Evolutionary conservation across 2,113 vertebrate genomes (phyloP), one percentile per base, ranked within the genome.

Genomic region (Pterophyllum scalare): DNA sequence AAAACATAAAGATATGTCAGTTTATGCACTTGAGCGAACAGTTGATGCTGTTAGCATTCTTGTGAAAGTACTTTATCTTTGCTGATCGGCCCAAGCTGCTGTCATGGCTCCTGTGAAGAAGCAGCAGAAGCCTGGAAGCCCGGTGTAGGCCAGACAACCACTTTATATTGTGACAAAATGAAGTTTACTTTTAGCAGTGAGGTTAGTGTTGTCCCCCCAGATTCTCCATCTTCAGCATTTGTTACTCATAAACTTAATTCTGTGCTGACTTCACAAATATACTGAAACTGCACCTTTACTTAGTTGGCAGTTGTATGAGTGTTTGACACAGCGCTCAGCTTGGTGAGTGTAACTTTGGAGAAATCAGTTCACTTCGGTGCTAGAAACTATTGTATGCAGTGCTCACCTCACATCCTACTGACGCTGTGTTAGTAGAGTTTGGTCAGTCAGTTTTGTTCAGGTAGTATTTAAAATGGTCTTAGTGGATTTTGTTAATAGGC

Each of bases 401-500:
- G 28, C 38, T 75, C 43, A 19, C 15, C 19, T 46, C 15, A 6
- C 0, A 26, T 77, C 26, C 14, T 24, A 12, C 70, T 19, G 15
- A 65, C n/a, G 33, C 22, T 26, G 59, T 15, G 46, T 38, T 57
- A 28, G 7, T 67, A 59, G 57, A 17, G 22, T 83, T 82, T 19
- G 15, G 17, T 35, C 43, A 56, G 60, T 80, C 40, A 11, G 8
- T 7, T 43, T 57, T 57, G 22, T 78, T 62, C 57, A 33, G 46
- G 61, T 40, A 22, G n/a, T 31, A 59, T 20, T 76, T 31, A 57
- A 87, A 54, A 70, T 49, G 62, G 11, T 72, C 65, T 72, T 46
- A 31, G 56, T 64, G 59, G 80, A 79, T 57, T 54, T 76, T 65
- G 11, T 56, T 82, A 88, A 80, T 78, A 67, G 43, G 31, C 52